These are phyloP conservation scores for Agrilus planipennis DNA, from an alignment of 1,140 invertebrate genomes.

Conservation along the genomic window DNA sequence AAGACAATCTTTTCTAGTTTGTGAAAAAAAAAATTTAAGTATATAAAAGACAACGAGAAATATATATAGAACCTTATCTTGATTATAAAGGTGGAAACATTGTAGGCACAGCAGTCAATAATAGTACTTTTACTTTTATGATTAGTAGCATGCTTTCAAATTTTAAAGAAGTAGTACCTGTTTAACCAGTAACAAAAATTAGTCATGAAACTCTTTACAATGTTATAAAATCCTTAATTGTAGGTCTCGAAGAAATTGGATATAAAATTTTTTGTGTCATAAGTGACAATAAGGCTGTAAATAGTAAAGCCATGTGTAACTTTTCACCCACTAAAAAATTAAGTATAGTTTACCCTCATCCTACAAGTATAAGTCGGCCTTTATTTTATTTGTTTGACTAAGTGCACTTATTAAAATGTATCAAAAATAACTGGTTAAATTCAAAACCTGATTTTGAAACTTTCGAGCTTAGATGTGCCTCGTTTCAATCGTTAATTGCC, in stretches of 20 bases:
- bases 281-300: not conserved
- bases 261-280: not conserved
- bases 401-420: not conserved
- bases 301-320: not conserved
- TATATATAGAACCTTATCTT: slow-evolving; percentile 8
- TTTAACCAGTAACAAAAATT: not conserved
- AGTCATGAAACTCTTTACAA: not conserved
- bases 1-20: too few species aligned
- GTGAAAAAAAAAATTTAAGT: slow-evolving; percentile 6
- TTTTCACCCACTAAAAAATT: not conserved
- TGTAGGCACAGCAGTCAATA: slow-evolving; percentile 3
- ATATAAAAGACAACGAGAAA: slow-evolving; percentile 7
- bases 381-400: not conserved
- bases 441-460: not conserved
- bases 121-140: slow-evolving; percentile 7
- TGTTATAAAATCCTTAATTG: not conserved
- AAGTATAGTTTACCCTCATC: not conserved
- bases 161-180: slow-evolving; percentile 5
- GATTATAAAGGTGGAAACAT: slow-evolving; percentile 8
- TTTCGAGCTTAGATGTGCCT: too few species aligned
- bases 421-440: not conserved
- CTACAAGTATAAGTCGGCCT: not conserved
- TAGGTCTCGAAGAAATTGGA: not conserved
- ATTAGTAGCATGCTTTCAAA: slow-evolving; percentile 8
- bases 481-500: too few species aligned